These are phyloP conservation scores for Epicauta chinensis DNA, from an alignment of 1,140 invertebrate genomes.

Conservation along the genomic window DNA sequence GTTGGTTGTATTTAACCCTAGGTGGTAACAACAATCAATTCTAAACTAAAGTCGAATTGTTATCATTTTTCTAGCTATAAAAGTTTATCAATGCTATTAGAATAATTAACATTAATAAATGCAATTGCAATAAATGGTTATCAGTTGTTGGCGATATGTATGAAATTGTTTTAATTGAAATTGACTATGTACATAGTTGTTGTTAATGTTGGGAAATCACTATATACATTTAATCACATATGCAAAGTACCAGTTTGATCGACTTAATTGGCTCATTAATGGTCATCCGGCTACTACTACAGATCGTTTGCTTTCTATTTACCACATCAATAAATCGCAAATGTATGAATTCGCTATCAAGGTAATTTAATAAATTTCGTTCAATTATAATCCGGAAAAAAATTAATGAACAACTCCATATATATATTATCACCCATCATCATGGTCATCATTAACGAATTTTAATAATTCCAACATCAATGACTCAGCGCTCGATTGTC, in stretches of 20 bases:
- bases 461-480: too few relatives aligned
- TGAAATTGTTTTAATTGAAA: slow-evolving; percentile 15
- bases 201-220: slow-evolving; percentile 14
- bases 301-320: slow-evolving; percentile 10
- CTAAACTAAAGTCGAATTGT: too few relatives aligned
- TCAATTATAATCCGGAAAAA: too few relatives aligned
- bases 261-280: slow-evolving; percentile 27
- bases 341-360: neutral
- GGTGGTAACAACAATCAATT: too few relatives aligned
- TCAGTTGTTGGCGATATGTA: slow-evolving; percentile 9
- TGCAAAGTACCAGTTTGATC: slow-evolving; percentile 18
- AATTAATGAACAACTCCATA: too few relatives aligned
- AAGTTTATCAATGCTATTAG: too few relatives aligned
- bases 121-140: slow-evolving; percentile 4
- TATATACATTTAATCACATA: slow-evolving; percentile 20
- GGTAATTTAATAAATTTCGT: too few relatives aligned
- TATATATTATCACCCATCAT: too few relatives aligned
- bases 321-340: neutral
- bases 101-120: slow-evolving; percentile 7
- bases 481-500: too few relatives aligned
- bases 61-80: too few relatives aligned
- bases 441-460: too few relatives aligned
- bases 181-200: slow-evolving; percentile 4
- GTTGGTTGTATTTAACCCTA: too few relatives aligned
- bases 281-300: slow-evolving; percentile 15